phyloP scores from a whole-genome alignment of 2,888 invertebrate species.

The Tetanocera ferruginea region DNA sequence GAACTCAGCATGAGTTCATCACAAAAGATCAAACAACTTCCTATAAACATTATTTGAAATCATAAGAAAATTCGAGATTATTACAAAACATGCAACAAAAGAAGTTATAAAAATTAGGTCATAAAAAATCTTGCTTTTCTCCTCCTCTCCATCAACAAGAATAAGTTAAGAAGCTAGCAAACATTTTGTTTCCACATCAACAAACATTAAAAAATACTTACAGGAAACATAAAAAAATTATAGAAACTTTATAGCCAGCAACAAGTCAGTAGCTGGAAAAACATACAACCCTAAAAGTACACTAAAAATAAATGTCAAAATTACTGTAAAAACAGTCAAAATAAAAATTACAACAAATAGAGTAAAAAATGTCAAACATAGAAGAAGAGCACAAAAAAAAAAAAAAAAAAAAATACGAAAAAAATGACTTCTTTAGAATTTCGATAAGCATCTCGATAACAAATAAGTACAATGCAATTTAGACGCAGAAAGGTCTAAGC shows the following conservation, averaged over 20 bases:
- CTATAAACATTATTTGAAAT: background rate
- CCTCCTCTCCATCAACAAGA: too few species aligned
- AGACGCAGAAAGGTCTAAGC: background rate
- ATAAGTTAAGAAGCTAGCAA: background rate
- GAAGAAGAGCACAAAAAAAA: background rate
- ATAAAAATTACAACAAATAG: background rate
- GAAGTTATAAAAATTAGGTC: background rate
- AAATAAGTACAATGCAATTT: background rate
- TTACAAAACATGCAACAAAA: background rate
- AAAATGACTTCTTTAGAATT: slow-evolving; percentile 54
- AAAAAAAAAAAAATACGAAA: background rate
- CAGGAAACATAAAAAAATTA: slow-evolving; percentile 10
- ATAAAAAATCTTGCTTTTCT: background rate
- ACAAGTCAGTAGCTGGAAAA: background rate
- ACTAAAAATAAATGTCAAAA: slow-evolving; percentile 4
- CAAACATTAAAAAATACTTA: background rate
- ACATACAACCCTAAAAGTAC: background rate
- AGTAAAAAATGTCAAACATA: background rate
- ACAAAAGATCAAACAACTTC: background rate
- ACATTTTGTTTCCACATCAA: background rate
- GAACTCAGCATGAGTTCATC: background rate
- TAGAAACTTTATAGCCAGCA: background rate
- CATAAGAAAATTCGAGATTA: background rate
- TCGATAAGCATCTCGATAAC: slow-evolving; percentile 47
- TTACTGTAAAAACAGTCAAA: background rate